Percentiles rank a stretch among this genome's conserved stretches.
Conservation (phyloP, 64 coral and sea anemone genomes). For the Actinia equina region DNA sequence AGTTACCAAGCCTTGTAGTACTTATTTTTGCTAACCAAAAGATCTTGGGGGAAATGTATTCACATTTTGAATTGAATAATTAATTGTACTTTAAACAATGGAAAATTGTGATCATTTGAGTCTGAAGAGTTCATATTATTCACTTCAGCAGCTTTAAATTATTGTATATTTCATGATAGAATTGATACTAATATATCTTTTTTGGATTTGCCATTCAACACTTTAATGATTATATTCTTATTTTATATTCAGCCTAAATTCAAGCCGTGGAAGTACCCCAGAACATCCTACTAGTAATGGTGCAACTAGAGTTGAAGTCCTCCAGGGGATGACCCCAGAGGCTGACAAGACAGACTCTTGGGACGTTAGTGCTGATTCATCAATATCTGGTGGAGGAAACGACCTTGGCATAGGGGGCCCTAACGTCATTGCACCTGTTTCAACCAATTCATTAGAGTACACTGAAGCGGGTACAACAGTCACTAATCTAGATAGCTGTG, state of each 20-base stretch:
- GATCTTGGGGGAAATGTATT: no score
- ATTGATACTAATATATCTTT: no score
- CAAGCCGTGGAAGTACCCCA: slow-evolving; percentile 44
- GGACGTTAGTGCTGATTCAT: slow-evolving; percentile 46
- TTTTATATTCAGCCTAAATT: slow-evolving; percentile 41
- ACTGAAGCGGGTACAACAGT: slow-evolving; percentile 71
- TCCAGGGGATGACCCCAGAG: slow-evolving; percentile 48
- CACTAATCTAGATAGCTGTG: slow-evolving; percentile 85
- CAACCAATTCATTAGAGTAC: slow-evolving; percentile 66
- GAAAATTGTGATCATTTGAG: no score
- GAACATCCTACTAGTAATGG: slow-evolving; percentile 32
- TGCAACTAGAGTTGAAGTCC: slow-evolving; percentile 15
- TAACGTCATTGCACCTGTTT: slow-evolving; percentile 76
- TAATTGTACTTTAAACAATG: no score
- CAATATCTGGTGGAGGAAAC: slow-evolving; percentile 31
- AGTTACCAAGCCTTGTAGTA: no score
- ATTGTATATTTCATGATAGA: no score
- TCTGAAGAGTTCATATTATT: no score
- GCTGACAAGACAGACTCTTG: slow-evolving; percentile 57
- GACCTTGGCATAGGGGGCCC: slow-evolving; percentile 69
- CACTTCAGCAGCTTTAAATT: no score
- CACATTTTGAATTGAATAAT: no score
- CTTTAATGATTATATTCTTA: background rate
- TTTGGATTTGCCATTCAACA: no score
- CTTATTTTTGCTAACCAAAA: no score